These are phyloP conservation scores for Lithophane socia DNA, from an alignment of 2,888 invertebrate genomes.

Conservation along the genomic window DNA sequence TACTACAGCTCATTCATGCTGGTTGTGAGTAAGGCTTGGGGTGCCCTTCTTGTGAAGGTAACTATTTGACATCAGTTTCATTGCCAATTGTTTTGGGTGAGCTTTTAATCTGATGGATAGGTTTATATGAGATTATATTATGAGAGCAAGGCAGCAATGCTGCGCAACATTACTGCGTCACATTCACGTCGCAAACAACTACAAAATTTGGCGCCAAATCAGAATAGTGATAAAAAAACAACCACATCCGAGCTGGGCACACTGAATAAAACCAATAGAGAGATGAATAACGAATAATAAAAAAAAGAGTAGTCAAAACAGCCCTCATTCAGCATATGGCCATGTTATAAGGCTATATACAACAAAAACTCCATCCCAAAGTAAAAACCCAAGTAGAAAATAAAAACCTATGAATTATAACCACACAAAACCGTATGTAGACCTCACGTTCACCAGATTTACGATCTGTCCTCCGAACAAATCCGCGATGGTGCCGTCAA, in stretches of 20 bases:
- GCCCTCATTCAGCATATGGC: too few relatives aligned
- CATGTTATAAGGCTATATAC: background rate
- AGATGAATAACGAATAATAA: background rate
- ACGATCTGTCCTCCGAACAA: conserved; percentile 36
- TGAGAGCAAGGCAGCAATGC: too few relatives aligned
- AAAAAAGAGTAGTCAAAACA: too few relatives aligned
- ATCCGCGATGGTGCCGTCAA: conserved; percentile 30
- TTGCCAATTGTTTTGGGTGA: too few relatives aligned
- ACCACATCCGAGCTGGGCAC: background rate
- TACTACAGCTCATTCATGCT: too few relatives aligned
- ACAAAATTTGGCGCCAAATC: background rate
- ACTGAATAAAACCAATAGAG: background rate
- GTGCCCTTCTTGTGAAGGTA: too few relatives aligned
- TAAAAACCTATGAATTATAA: conserved; percentile 22
- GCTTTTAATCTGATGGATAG: too few relatives aligned
- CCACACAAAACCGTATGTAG: background rate
- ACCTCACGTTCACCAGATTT: conserved; percentile 35
- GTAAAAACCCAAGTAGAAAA: background rate
- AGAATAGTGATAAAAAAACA: background rate
- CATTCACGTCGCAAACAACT: background rate
- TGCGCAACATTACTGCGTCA: too few relatives aligned
- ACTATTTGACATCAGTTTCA: too few relatives aligned
- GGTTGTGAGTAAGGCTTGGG: too few relatives aligned
- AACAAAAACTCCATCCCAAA: background rate
- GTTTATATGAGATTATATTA: too few relatives aligned